phyloP scores from a whole-genome alignment of 53 echinoderm and acorn worm genomes.

The Paracentrotus lividus region DNA sequence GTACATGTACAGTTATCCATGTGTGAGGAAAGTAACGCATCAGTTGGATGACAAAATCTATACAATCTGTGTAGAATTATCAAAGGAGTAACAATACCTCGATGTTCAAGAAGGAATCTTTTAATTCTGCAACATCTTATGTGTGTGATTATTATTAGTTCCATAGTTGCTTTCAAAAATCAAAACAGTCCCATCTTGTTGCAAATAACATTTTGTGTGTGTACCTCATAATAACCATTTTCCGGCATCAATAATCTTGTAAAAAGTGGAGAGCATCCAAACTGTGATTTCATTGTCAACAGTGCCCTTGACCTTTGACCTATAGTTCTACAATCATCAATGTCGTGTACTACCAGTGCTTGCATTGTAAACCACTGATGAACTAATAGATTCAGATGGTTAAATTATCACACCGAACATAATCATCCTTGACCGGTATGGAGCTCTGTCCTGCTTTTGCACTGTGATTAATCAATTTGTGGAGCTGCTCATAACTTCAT shows the following conservation, averaged over 20 bases:
- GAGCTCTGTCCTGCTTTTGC: neutral
- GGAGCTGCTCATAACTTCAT: neutral
- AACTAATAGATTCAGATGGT: neutral
- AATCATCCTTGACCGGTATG: neutral
- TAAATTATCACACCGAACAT: neutral
- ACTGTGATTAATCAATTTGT: neutral
- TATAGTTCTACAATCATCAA: neutral
- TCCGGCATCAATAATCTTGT: neutral
- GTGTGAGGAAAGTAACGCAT: neutral
- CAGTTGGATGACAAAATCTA: neutral
- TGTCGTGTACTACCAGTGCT: neutral
- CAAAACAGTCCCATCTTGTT: neutral
- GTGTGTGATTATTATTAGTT: constrained; percentile 29
- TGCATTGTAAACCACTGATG: neutral
- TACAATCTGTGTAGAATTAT: neutral
- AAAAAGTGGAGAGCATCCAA: neutral
- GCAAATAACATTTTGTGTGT: neutral
- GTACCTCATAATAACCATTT: neutral
- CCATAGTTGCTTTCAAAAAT: neutral
- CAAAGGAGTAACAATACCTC: neutral
- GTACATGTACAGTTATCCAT: neutral
- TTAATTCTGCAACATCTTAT: neutral
- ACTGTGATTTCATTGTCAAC: neutral
- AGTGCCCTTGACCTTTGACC: neutral
- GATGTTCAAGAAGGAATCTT: neutral